A percentile compares a stretch with the other conserved stretches of the same genome.
Evolutionary conservation across 2,888 invertebrate species (phyloP).

Genomic region (Cephus runcator): DNA sequence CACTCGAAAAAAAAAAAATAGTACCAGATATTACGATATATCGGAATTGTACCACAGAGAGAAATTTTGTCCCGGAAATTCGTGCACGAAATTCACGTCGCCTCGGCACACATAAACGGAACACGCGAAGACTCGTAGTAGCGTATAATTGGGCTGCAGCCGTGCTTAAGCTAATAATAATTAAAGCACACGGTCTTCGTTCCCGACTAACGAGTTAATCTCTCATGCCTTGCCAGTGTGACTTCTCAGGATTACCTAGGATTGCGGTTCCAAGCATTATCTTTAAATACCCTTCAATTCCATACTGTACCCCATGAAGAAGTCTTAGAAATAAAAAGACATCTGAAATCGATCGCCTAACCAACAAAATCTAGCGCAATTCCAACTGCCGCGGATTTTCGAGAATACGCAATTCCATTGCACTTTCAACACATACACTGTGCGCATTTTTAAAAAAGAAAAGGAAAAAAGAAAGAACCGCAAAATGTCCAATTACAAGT

Average conservation of each 20-base stretch:
- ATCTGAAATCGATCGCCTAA: background rate
- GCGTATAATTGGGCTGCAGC: background rate
- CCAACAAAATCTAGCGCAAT: background rate
- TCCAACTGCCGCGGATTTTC: background rate
- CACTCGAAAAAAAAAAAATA: background rate
- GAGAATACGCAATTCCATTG: background rate
- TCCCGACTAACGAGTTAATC: background rate
- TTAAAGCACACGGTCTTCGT: background rate
- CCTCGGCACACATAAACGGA: background rate
- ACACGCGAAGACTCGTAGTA: background rate
- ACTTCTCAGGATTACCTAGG: background rate
- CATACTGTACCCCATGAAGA: background rate
- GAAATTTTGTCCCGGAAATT: background rate
- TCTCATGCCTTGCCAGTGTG: background rate
- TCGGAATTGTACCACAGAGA: background rate
- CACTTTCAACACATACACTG: background rate
- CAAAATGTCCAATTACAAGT: slow-evolving; percentile 32
- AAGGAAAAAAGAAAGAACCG: slow-evolving; percentile 6
- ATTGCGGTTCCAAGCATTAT: background rate
- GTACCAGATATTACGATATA: background rate
- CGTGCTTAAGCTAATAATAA: background rate
- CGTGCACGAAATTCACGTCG: background rate
- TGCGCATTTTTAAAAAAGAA: background rate
- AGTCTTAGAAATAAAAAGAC: background rate
- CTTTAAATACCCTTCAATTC: background rate